phyloP scores from a whole-genome alignment of 2,113 vertebrate genomes.

The Dinomys branickii region DNA sequence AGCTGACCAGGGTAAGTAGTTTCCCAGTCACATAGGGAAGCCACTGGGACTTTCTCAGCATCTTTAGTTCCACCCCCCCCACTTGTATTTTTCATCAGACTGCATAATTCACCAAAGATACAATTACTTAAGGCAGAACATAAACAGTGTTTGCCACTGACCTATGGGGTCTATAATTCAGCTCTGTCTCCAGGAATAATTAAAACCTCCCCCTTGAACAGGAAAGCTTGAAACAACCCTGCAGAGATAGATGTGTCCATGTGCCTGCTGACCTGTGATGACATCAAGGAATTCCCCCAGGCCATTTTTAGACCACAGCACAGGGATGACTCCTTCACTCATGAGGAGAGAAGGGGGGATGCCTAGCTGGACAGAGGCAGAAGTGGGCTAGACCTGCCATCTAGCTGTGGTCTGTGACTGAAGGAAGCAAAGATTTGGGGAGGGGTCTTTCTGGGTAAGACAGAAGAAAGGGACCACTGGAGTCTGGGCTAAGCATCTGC shows the following conservation, averaged over 20 bases:
- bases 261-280: background rate
- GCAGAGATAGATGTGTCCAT: background rate
- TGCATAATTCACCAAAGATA: constrained; percentile 50
- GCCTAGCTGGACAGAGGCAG: background rate
- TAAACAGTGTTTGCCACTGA: background rate
- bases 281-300: background rate
- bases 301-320: background rate
- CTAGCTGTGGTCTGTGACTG: background rate
- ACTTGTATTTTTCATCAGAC: constrained; percentile 50
- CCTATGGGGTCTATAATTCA: constrained; percentile 38
- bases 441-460: background rate
- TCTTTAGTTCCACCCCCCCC: background rate
- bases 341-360: background rate
- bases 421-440: rapidly evolving
- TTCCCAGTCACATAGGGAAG: background rate
- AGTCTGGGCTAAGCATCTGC: background rate
- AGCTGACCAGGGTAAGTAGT: rapidly evolving
- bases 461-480: background rate
- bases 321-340: background rate
- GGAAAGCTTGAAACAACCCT: background rate
- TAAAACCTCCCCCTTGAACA: constrained; percentile 44
- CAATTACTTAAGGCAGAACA: constrained; percentile 60
- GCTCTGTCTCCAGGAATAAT: constrained; percentile 47
- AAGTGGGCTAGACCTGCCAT: background rate
- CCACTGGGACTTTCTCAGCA: background rate